phyloP scores from a whole-genome alignment of 2,888 invertebrate genomes.

The Cyrtodaria siliqua region DNA sequence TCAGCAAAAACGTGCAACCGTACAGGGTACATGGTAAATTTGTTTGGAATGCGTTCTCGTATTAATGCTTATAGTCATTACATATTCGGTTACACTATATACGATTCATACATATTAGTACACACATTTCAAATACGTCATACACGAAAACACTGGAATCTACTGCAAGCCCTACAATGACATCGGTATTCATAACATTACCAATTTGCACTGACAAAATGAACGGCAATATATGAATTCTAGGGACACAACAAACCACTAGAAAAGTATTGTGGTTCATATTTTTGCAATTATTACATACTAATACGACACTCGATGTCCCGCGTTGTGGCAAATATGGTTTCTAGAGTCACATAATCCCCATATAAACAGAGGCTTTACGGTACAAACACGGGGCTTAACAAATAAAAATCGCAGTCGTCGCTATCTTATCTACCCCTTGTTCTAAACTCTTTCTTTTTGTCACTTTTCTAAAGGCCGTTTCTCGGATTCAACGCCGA shows the following conservation, averaged over 20 bases:
- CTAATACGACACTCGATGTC: slow-evolving; percentile 5
- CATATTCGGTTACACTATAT: too few relatives aligned
- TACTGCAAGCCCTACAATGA: too few relatives aligned
- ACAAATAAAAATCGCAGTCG: slow-evolving; percentile 21
- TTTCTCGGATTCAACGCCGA: slow-evolving; percentile 32
- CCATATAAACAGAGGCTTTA: slow-evolving; percentile 39
- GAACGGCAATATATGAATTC: neutral
- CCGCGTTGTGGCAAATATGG: slow-evolving; percentile 3
- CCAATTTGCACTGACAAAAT: too few relatives aligned
- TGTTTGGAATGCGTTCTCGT: too few relatives aligned
- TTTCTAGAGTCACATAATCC: slow-evolving; percentile 31
- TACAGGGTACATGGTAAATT: too few relatives aligned
- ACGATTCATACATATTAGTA: too few relatives aligned
- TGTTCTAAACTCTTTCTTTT: slow-evolving; percentile 19
- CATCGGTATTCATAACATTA: too few relatives aligned
- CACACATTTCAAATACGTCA: too few relatives aligned
- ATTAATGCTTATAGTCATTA: too few relatives aligned
- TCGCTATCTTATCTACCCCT: slow-evolving; percentile 15
- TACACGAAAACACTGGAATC: too few relatives aligned
- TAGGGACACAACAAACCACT: slow-evolving; percentile 9
- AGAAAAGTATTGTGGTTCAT: neutral
- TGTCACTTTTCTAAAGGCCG: slow-evolving; percentile 50
- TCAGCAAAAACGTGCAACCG: too few relatives aligned
- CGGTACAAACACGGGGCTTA: slow-evolving; percentile 51
- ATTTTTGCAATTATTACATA: neutral